Percentiles rank a stretch among this genome's conserved stretches.
phyloP scores from a whole-genome alignment of 2,113 vertebrate species.

The Tragelaphus strepsiceros region DNA sequence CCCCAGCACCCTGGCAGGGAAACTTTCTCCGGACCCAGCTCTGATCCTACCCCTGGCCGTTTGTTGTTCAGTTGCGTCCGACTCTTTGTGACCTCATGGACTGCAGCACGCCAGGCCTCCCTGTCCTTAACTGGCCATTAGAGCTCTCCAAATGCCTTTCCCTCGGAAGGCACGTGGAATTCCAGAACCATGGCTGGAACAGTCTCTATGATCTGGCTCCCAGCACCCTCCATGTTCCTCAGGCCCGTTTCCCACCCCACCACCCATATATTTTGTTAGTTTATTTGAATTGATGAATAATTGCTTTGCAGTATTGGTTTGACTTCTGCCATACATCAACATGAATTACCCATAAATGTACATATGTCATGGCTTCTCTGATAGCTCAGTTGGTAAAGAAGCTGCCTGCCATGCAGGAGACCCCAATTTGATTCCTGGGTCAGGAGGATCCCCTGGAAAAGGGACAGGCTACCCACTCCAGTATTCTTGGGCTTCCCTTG shows the following conservation, averaged over 20 bases:
- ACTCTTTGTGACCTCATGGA: not conserved
- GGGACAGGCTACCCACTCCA: not conserved
- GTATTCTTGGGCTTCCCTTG: too few species aligned
- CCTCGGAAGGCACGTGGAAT: accelerated
- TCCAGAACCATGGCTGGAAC: not conserved
- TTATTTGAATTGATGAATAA: not conserved
- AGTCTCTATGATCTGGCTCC: not conserved
- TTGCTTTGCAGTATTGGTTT: not conserved
- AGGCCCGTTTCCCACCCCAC: not conserved
- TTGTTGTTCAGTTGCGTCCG: accelerated
- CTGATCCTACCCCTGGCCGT: not conserved
- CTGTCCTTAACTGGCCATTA: not conserved
- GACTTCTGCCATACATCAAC: not conserved
- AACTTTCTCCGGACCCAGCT: too few species aligned
- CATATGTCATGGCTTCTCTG: not conserved
- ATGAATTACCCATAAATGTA: not conserved
- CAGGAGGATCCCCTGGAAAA: not conserved
- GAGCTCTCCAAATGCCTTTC: not conserved
- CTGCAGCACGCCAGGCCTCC: not conserved
- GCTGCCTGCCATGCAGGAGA: not conserved
- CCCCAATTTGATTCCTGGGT: not conserved
- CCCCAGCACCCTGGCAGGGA: too few species aligned
- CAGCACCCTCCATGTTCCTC: accelerated
- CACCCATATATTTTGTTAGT: not conserved
- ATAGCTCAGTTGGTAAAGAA: not conserved